Conservation (phyloP, 1,140 invertebrate species). For the Leptinotarsa texana region DNA sequence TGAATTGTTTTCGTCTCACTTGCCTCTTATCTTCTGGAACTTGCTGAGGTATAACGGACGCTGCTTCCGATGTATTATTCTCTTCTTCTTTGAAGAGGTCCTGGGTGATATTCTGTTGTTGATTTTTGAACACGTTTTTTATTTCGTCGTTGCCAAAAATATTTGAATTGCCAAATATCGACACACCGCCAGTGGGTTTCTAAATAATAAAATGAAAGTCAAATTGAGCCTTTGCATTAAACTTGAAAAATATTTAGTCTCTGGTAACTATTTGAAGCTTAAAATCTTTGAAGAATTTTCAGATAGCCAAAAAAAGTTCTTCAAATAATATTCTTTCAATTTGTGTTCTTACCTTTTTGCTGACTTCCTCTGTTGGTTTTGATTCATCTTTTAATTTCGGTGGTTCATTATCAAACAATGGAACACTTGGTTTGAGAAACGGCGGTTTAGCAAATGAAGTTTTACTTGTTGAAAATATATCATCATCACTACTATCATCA, state of each 20-base stretch:
- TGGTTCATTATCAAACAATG: constrained; percentile 44
- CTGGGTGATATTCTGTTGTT: constrained; percentile 26
- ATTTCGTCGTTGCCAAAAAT: constrained; percentile 33
- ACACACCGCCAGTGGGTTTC: constrained; percentile 62
- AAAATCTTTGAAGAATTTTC: too few species aligned
- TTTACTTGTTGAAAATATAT: constrained; percentile 40
- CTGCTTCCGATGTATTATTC: not conserved
- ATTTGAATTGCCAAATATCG: constrained; percentile 57
- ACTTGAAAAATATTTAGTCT: too few species aligned
- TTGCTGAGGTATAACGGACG: constrained; percentile 11
- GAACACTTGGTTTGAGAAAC: constrained; percentile 51
- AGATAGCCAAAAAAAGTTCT: too few species aligned
- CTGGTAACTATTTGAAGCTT: too few species aligned
- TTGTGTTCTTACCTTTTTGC: constrained; percentile 37
- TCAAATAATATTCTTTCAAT: too few species aligned
- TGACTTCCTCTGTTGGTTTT: constrained; percentile 26
- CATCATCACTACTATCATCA: constrained; percentile 45
- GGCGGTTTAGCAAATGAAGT: constrained; percentile 46
- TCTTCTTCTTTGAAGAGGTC: not conserved
- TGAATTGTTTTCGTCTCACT: constrained; percentile 19
- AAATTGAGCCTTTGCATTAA: too few species aligned
- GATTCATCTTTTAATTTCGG: constrained; percentile 35
- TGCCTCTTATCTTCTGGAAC: not conserved
- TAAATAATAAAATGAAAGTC: constrained; percentile 49
- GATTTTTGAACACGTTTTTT: constrained; percentile 21